Conservation (phyloP, 2,113 vertebrate genomes). For the Camelus dromedarius region DNA sequence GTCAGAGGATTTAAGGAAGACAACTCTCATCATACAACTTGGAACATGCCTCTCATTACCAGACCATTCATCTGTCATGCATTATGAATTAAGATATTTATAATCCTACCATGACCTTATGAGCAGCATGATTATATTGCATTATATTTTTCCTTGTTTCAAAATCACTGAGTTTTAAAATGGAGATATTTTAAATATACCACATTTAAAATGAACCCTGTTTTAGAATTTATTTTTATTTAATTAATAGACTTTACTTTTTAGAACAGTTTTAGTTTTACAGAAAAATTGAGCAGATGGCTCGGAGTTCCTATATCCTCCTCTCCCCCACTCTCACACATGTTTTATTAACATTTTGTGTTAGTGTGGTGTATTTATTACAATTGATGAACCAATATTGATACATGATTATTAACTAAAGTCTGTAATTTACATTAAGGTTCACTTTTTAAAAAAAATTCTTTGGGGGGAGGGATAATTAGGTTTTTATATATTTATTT, state of each 20-base stretch:
- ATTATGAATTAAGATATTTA: background rate
- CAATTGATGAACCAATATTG: background rate
- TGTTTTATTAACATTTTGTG: background rate
- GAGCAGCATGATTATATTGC: background rate
- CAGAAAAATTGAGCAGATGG: background rate
- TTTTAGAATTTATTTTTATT: background rate
- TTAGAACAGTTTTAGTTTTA: background rate
- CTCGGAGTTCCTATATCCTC: background rate
- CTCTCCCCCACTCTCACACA: background rate
- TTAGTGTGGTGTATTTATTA: background rate
- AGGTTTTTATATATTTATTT: no score
- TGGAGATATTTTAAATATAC: background rate
- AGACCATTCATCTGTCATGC: background rate
- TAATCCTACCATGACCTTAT: background rate
- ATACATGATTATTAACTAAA: conserved; percentile 3
- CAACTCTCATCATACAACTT: background rate
- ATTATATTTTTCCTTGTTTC: background rate
- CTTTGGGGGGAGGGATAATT: no score
- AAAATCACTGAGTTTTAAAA: conserved; percentile 10
- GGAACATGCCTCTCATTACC: background rate
- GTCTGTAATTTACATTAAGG: background rate
- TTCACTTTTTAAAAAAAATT: background rate
- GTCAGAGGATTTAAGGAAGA: background rate
- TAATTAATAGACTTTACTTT: background rate
- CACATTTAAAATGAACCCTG: background rate